Conservation (phyloP, 2,797 vertebrate species). For the Brotula barbata region DNA sequence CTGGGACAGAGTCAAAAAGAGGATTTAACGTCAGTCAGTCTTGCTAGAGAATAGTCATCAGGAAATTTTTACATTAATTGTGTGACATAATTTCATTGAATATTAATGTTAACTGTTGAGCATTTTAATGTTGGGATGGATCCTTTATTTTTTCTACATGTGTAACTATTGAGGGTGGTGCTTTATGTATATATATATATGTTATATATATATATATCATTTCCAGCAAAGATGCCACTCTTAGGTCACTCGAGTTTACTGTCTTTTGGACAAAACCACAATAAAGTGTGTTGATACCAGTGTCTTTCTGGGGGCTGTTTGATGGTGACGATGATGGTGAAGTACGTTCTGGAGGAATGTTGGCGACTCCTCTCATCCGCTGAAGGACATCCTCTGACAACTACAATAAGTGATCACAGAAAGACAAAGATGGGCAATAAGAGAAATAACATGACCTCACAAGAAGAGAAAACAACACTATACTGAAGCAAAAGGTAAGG, state of each 20-base stretch:
- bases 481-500: not conserved
- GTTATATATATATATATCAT: too few relatives aligned
- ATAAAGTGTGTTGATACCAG: constrained; percentile 43
- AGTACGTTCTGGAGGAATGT: constrained; percentile 59
- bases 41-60: too few relatives aligned
- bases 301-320: constrained; percentile 51
- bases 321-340: constrained; percentile 35
- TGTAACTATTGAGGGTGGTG: too few relatives aligned
- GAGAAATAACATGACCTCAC: not conserved
- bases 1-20: constrained; percentile 29
- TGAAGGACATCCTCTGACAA: constrained; percentile 91
- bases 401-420: constrained; percentile 62
- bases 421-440: not conserved
- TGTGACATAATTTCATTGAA: too few relatives aligned
- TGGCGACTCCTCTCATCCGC: constrained; percentile 84
- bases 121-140: too few relatives aligned
- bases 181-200: too few relatives aligned
- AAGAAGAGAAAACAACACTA: too few relatives aligned
- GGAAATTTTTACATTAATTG: too few relatives aligned
- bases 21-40: not conserved
- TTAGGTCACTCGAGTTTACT: too few relatives aligned
- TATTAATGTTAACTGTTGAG: too few relatives aligned
- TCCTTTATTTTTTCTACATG: too few relatives aligned
- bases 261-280: not conserved
- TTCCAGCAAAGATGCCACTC: too few relatives aligned